Percentiles rank a stretch among this genome's conserved stretches.
Conservation (phyloP, 2,113 vertebrate species). For the Rhinopomastus cyanomelas region DNA sequence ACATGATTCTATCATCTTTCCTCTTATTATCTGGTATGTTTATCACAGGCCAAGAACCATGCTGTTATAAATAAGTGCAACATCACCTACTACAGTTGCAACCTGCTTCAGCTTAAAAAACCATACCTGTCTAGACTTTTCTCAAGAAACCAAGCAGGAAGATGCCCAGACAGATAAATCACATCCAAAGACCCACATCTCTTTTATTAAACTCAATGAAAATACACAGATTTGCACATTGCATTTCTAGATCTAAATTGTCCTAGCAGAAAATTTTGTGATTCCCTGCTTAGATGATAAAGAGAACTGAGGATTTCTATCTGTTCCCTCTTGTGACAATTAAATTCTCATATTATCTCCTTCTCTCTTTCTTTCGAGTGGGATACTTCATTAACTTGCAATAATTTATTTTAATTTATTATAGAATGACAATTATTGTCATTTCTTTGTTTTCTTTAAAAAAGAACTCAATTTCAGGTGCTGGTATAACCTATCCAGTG, state of each 20-base stretch:
- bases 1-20: neutral
- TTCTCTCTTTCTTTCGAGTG: conserved; percentile 33
- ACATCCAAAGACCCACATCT: neutral
- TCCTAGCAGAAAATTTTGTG: neutral
- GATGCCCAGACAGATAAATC: neutral
- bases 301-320: neutral
- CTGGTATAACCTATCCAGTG: neutral
- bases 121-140: neutral
- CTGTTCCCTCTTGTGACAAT: neutral
- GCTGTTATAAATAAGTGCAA: neutral
- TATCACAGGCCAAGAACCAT: neutral
- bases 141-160: neutral
- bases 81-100: neutral
- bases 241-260: neutral
- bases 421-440: neutral
- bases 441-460: neutral
- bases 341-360: neutral
- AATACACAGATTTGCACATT: neutral
- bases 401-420: conserved; percentile 11
- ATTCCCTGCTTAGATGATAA: conserved; percentile 3
- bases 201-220: neutral
- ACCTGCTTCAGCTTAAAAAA: neutral
- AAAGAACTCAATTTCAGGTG: neutral
- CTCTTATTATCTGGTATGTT: neutral
- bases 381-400: conserved; percentile 18